Base-by-base conservation (phyloP, 2,113 vertebrate genomes). In the Dasypus novemcinctus region DNA sequence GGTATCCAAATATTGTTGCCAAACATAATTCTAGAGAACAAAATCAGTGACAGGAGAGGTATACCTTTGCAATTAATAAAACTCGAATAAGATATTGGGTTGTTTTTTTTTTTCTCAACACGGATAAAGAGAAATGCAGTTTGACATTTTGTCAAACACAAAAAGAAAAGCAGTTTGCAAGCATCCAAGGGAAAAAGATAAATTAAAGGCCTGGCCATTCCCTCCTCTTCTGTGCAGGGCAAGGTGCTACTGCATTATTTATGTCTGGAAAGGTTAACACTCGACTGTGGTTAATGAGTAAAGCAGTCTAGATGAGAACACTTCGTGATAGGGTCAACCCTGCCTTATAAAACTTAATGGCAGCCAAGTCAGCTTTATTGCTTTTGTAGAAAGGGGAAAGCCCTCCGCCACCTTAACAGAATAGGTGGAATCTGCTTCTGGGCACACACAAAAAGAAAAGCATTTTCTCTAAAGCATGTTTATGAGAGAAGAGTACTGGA, bases 191-290 rank as follows among this genome's bases (percentile, higher is more conserved):
- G 36, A 61, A 83, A 91, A 95, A 43, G 4, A 0, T 52, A 84
- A 81, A 85, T 59, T 71, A 95, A 93, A 90, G 46, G 38, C 54
- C 12, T 27, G 78, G 4, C 1, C 21, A 21, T 90, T 96, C 49
- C 21, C 76, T 52, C 41, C 85, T n/a, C 54, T 38, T 57, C 31
- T 8, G 0, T 69, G 23, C 84, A 93, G 54, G 57, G 20, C 84
- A 18, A 54, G 11, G 29, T 0, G 33, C 95, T 96, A 86, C 75
- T 57, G 75, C 89, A 92, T 85, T 92, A 41, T 96, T 96, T 90
- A 91, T 86, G 27, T 87, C 96, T 96, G 90, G 63, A 97, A 94
- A 98, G 71, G 81, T 97, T 97, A 95, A 86, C 23, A 5, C 11
- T 0, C 10, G 8, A 27, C 79, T 95, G 82, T 54, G 38, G 84